Evolutionary conservation across 2,888 invertebrate genomes (phyloP), one percentile per base, ranked within the genome.

Genomic region (Nasonovia ribisnigri): DNA sequence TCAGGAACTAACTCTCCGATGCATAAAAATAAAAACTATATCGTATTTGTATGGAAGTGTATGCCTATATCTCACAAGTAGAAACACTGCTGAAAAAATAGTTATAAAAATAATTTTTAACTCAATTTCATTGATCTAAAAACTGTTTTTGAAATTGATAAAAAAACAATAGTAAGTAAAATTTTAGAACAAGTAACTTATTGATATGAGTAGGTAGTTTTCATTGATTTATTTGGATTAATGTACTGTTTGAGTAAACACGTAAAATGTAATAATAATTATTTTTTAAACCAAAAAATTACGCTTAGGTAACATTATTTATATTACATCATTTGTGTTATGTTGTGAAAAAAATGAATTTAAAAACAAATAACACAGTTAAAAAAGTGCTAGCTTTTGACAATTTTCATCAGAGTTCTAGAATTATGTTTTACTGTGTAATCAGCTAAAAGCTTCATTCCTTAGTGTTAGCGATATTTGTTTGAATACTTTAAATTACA

Each of bases 361-460:
- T n/a, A n/a, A n/a, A n/a, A n/a, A n/a, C n/a, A 84, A 20, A 42
- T 42, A 36, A 84, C 10, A 43, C 26, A 20, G 42, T 24, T 42
- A 84, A 84, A 43, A 60, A 60, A 43, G 20, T 42, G 84, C 24
- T 20, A 42, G 24, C 24, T 42, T 36, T 84, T 26, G 43, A 42
- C 26, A 43, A 86, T 86, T 86, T 86, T 46, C 46, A 43, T 86
- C 43, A 86, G 84, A 24, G 16, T 87, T 77, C 26, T 48, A 57
- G 48, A 48, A 87, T 87, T n/a, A 36, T 92, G 48, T 26, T 60
- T 86, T 48, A 87, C 26, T 67, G 42, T 67, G 36, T 92, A 88
- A 92, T 92, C 87, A 88, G 51, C 87, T 92, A 92, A 92, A 87
- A 88, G 87, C 46, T 67, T 88, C 48, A 26, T 92, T 88, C 36